Evolutionary conservation across 2,797 vertebrate genomes (phyloP).

Genomic region (Lagocephalus sceleratus): DNA sequence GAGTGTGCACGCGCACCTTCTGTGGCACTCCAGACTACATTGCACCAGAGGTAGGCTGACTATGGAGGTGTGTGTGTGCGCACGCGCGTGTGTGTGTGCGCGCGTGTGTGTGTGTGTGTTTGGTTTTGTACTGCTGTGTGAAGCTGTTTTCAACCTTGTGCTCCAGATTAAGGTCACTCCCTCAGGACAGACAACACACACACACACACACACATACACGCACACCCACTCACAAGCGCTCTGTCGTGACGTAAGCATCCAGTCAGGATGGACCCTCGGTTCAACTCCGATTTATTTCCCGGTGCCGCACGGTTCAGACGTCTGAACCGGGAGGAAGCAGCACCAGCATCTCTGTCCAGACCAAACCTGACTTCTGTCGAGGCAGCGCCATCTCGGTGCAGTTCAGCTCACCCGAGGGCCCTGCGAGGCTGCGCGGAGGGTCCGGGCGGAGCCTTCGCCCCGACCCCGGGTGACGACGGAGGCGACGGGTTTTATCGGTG

Average conservation of each 20-base stretch:
- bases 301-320: too few species aligned
- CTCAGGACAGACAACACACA: constrained; percentile 33
- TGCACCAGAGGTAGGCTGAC: constrained; percentile 84
- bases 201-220: neutral
- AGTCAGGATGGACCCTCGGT: constrained; percentile 34
- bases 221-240: neutral
- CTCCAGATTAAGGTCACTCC: constrained; percentile 59
- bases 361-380: too few species aligned
- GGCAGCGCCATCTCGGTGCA: too few species aligned
- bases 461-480: too few species aligned
- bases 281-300: too few species aligned
- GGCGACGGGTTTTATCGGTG: constrained; percentile 13
- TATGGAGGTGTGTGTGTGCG: neutral
- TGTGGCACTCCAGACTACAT: constrained; percentile 98
- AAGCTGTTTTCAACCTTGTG: constrained; percentile 48
- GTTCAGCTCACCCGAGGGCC: too few species aligned
- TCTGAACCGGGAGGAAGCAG: too few species aligned
- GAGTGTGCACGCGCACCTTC: constrained; percentile 91
- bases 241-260: constrained; percentile 30
- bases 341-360: too few species aligned
- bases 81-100: neutral
- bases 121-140: neutral
- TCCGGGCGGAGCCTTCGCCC: too few species aligned
- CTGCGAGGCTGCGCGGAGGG: too few species aligned
- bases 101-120: neutral